Percentiles rank a stretch among this genome's conserved stretches.
These are phyloP conservation scores for Meteorus colon DNA, from an alignment of 2,888 invertebrate species.

Conservation along the genomic window DNA sequence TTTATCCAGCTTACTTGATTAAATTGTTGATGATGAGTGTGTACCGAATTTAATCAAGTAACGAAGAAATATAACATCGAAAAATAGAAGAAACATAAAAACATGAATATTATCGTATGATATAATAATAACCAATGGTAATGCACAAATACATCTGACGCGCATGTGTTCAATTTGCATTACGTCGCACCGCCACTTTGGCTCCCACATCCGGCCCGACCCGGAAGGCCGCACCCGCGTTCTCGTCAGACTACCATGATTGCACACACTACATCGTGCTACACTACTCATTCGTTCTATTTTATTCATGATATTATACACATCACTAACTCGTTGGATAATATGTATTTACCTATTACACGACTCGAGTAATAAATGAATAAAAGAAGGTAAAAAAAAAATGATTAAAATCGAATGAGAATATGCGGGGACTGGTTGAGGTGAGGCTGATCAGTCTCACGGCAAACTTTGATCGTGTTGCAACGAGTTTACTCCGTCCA, in stretches of 20 bases:
- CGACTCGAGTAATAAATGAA: constrained; percentile 29
- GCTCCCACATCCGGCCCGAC: constrained; percentile 64
- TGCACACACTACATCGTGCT: constrained; percentile 45
- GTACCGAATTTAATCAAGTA: neutral
- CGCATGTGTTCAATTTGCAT: constrained; percentile 22
- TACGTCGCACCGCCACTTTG: constrained; percentile 40
- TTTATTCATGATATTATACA: constrained; percentile 45
- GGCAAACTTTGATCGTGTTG: constrained; percentile 58
- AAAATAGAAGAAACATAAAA: neutral
- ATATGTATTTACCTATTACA: constrained; percentile 46
- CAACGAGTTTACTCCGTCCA: constrained; percentile 39
- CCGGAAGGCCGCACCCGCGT: constrained; percentile 71
- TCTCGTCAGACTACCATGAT: constrained; percentile 48
- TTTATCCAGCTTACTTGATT: constrained; percentile 5
- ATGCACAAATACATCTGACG: neutral
- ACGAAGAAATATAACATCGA: neutral
- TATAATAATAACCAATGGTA: neutral
- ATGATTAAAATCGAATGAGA: constrained; percentile 49
- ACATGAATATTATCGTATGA: neutral
- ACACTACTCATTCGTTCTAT: constrained; percentile 49
- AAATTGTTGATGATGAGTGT: constrained; percentile 7
- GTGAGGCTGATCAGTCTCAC: constrained; percentile 60
- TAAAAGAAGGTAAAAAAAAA: constrained; percentile 41
- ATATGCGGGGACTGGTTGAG: constrained; percentile 47
- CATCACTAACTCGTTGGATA: constrained; percentile 39